Evolutionary conservation across 1,140 invertebrate genomes (phyloP).

Genomic region (Brachionus sp.): DNA sequence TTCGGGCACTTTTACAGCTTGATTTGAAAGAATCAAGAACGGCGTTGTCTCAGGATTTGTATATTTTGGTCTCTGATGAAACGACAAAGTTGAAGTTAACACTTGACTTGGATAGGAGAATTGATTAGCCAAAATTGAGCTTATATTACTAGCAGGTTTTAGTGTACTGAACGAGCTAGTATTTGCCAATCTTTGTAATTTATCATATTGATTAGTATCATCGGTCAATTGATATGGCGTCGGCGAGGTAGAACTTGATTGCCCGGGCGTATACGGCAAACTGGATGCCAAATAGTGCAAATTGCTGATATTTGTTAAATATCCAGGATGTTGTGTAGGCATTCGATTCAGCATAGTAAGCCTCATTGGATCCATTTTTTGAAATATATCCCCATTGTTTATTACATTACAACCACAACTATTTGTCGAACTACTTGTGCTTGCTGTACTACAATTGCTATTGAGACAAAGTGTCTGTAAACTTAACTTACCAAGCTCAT

Average conservation of each 20-base stretch:
- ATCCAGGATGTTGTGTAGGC: not conserved
- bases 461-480: slow-evolving; percentile 23
- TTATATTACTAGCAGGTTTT: not conserved
- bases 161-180: not conserved
- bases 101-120: not conserved
- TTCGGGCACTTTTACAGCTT: not conserved
- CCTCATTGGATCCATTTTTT: slow-evolving; percentile 16
- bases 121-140: not conserved
- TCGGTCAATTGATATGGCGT: not conserved
- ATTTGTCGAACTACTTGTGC: not conserved
- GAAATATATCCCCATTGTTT: not conserved
- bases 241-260: not conserved
- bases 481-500: slow-evolving; percentile 21
- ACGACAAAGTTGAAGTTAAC: not conserved
- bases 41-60: not conserved
- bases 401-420: slow-evolving; percentile 15
- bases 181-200: not conserved
- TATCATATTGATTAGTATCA: not conserved
- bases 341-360: not conserved
- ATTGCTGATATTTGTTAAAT: not conserved
- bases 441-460: slow-evolving; percentile 21
- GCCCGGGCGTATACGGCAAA: not conserved
- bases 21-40: not conserved
- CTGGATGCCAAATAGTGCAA: slow-evolving; percentile 18
- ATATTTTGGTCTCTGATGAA: not conserved